Evolutionary conservation across 2,888 invertebrate genomes (phyloP).

Genomic region (Apeira syringaria): DNA sequence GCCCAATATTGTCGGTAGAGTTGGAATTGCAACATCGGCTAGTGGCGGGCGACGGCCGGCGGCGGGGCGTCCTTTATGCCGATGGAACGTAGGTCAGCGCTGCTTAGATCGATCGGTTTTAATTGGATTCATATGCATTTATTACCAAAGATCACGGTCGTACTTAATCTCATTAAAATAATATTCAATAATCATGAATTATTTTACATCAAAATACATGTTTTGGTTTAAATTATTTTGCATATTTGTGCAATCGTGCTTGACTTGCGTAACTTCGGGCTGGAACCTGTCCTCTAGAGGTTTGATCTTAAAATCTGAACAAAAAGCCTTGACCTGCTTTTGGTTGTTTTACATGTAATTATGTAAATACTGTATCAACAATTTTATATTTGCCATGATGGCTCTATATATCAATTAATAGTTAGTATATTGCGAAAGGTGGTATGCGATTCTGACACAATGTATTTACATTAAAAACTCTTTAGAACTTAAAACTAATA

Average conservation of each 20-base stretch:
- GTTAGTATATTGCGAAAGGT: no score
- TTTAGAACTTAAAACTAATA: no score
- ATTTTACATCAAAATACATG: constrained; percentile 21
- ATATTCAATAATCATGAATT: constrained; percentile 2
- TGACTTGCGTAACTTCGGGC: constrained; percentile 53
- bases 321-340: constrained; percentile 70
- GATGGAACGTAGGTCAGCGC: constrained; percentile 17
- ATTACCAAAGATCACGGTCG: constrained; percentile 35
- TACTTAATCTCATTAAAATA: constrained; percentile 18
- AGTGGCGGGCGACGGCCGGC: background rate
- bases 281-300: constrained; percentile 57
- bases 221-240: constrained; percentile 37
- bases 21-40: constrained; percentile 16
- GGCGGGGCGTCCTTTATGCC: constrained; percentile 18
- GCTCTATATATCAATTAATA: no score
- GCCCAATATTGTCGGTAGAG: constrained; percentile 3
- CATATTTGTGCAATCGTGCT: constrained; percentile 50
- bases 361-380: no score
- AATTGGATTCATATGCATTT: constrained; percentile 41
- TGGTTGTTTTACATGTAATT: constrained; percentile 28
- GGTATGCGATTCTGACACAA: no score
- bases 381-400: no score
- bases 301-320: constrained; percentile 49
- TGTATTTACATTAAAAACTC: no score
- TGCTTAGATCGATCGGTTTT: constrained; percentile 31